Evolutionary conservation across 2,888 invertebrate species (phyloP).

Genomic region (Zonitis immaculata): DNA sequence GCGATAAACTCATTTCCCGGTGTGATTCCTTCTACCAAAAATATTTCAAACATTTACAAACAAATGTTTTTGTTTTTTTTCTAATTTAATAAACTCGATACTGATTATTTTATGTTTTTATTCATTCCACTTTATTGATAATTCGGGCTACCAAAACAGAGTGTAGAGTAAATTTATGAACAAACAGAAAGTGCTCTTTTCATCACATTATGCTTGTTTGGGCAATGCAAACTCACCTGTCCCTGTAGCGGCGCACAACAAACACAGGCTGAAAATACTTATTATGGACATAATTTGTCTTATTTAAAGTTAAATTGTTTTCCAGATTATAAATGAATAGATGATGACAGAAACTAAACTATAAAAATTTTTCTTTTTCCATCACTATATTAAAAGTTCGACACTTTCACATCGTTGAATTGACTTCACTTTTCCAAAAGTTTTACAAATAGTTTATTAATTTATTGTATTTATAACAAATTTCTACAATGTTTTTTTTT

Average conservation of each 20-base stretch:
- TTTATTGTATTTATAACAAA: neutral
- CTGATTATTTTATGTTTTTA: no score
- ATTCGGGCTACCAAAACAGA: no score
- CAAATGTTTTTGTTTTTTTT: no score
- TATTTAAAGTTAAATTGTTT: neutral
- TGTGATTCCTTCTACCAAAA: no score
- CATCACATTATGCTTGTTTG: neutral
- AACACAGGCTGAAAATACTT: slow-evolving; percentile 27
- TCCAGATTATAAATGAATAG: neutral
- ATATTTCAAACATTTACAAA: no score
- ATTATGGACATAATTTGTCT: slow-evolving; percentile 21
- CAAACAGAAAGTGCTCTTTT: no score
- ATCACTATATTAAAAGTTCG: slow-evolving; percentile 21
- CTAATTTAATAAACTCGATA: no score
- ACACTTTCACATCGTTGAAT: slow-evolving; percentile 27
- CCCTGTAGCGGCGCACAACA: slow-evolving; percentile 22
- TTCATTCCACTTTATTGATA: no score
- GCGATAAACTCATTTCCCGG: neutral
- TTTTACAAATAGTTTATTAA: slow-evolving; percentile 3
- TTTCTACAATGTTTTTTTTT: neutral
- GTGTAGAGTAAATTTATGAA: no score
- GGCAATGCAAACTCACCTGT: slow-evolving; percentile 21
- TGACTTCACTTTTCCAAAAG: slow-evolving; percentile 11
- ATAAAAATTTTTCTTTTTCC: slow-evolving; percentile 14
- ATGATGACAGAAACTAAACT: slow-evolving; percentile 17